phyloP scores from a whole-genome alignment of 2,888 invertebrate genomes.

The Campoletis raptor region DNA sequence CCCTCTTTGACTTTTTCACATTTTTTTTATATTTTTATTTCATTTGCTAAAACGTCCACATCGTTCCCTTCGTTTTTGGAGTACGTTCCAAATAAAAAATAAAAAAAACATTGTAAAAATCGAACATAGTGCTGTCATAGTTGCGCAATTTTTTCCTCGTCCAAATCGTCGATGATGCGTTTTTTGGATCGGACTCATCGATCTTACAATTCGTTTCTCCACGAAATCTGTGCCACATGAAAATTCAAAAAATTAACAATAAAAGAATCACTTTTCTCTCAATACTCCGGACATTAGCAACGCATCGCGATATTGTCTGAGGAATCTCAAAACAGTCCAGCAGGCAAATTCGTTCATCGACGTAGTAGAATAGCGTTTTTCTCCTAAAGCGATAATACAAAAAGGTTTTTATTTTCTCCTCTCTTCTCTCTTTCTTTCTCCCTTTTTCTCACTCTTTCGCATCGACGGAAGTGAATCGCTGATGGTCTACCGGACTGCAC shows the following conservation, averaged over 20 bases:
- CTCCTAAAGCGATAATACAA: slow-evolving; percentile 54
- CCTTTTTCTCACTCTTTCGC: neutral
- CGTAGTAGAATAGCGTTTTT: slow-evolving; percentile 33
- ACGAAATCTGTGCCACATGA: neutral
- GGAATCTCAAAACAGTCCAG: slow-evolving; percentile 28
- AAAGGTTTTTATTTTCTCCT: slow-evolving; percentile 31
- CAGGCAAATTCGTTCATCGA: slow-evolving; percentile 48
- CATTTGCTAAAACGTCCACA: neutral
- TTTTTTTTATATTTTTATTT: neutral
- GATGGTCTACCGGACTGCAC: slow-evolving; percentile 38
- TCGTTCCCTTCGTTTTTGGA: slow-evolving; percentile 1
- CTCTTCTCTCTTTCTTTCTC: neutral
- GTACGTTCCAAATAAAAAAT: neutral
- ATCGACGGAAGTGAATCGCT: slow-evolving; percentile 38
- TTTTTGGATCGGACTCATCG: neutral
- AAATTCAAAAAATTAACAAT: neutral
- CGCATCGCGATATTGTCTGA: neutral
- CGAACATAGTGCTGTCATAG: neutral
- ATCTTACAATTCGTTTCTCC: neutral
- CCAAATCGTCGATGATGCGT: neutral
- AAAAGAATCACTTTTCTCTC: slow-evolving; percentile 16
- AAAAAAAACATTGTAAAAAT: neutral
- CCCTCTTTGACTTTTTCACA: neutral
- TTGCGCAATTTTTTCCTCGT: neutral
- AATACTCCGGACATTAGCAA: slow-evolving; percentile 15